A percentile compares a stretch with the other conserved stretches of the same genome.
phyloP scores from a whole-genome alignment of 1,140 invertebrate genomes.

The Cotesia glomerata region DNA sequence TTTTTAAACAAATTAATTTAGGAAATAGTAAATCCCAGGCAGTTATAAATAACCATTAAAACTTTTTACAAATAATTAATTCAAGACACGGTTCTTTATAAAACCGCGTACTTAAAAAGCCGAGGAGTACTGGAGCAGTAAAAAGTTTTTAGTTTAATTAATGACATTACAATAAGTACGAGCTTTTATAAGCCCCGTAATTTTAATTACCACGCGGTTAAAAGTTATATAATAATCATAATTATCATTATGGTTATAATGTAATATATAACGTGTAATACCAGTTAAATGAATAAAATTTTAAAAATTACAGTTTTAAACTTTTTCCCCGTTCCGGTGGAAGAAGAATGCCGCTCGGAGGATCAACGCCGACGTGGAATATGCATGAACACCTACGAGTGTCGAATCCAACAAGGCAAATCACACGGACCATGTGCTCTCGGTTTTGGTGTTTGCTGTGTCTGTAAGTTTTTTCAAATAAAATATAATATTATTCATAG shows the following conservation, averaged over 20 bases:
- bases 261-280: neutral
- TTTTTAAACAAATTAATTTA: neutral
- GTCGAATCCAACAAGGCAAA: slow-evolving; percentile 75
- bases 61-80: too few species aligned
- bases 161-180: too few species aligned
- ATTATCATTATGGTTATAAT: neutral
- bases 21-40: too few species aligned
- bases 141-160: too few species aligned
- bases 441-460: slow-evolving; percentile 87
- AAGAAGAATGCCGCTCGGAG: slow-evolving; percentile 75
- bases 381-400: slow-evolving; percentile 85
- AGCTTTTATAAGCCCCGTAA: too few species aligned
- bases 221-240: neutral
- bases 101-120: neutral
- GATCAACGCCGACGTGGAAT: slow-evolving; percentile 74
- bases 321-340: slow-evolving; percentile 80
- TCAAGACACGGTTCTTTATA: neutral
- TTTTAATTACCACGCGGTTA: neutral
- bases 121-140: neutral
- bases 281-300: slow-evolving; percentile 8
- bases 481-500: neutral
- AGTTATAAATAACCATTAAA: too few species aligned
- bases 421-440: slow-evolving; percentile 80
- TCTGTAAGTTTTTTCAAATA: slow-evolving; percentile 71
- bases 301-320: slow-evolving; percentile 69